phyloP scores from a whole-genome alignment of 2,888 invertebrate genomes.

The Drosophila sordidula region DNA sequence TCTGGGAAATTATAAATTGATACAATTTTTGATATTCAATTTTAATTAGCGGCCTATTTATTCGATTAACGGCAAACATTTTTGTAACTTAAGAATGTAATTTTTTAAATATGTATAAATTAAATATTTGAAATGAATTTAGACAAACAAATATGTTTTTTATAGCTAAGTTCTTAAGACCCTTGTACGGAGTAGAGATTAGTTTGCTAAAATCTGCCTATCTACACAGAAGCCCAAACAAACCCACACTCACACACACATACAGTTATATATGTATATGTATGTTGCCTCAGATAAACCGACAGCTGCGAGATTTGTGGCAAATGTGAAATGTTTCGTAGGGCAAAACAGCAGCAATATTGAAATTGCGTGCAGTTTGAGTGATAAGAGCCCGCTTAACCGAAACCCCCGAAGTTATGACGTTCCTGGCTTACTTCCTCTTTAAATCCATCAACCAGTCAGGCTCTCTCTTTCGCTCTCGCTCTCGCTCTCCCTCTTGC shows the following conservation, averaged over 20 bases:
- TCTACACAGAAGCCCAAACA: not conserved
- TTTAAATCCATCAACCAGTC: no score
- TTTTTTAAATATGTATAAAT: no score
- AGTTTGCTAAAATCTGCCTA: constrained; percentile 18
- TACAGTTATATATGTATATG: no score
- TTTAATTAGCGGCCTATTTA: no score
- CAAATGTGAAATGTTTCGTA: constrained; percentile 10
- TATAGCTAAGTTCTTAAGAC: not conserved
- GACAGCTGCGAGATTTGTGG: not conserved
- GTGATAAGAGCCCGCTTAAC: constrained; percentile 45
- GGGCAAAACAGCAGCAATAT: constrained; percentile 6
- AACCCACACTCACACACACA: not conserved
- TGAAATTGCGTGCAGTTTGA: constrained; percentile 14
- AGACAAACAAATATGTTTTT: no score
- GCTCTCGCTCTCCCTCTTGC: not conserved
- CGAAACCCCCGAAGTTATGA: constrained; percentile 1
- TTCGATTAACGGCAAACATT: no score
- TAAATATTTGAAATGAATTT: no score
- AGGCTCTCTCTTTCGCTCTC: not conserved
- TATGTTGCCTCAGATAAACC: constrained; percentile 16
- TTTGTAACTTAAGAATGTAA: no score
- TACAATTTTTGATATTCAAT: no score
- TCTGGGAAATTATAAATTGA: no score
- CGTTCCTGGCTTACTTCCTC: not conserved
- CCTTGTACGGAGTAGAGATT: constrained; percentile 14